A percentile compares a stretch with the other conserved stretches of the same genome.
Conservation (phyloP, 1,140 invertebrate species). For the Bombus polaris region DNA sequence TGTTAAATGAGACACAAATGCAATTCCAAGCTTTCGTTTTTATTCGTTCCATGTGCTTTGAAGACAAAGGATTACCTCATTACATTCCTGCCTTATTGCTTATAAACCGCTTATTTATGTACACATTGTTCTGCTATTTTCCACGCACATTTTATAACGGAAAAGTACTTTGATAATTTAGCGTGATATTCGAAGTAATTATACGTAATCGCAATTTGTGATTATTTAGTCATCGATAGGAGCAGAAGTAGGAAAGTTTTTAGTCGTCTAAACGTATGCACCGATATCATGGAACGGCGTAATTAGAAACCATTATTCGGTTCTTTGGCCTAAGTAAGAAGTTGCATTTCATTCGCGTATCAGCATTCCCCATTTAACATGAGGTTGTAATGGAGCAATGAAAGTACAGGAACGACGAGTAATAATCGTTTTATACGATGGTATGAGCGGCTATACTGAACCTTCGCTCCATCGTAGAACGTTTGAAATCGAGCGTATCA, state of each 20-base stretch:
- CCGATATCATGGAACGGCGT: neutral
- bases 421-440: constrained; percentile 42
- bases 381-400: constrained; percentile 18
- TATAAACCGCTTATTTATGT: neutral
- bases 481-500: constrained; percentile 62
- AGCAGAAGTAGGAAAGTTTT: too few species aligned
- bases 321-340: neutral
- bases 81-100: neutral
- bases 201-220: neutral
- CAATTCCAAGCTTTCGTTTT: neutral
- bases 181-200: neutral
- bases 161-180: neutral
- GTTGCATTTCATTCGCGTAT: neutral
- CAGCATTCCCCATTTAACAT: constrained; percentile 5
- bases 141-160: neutral
- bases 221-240: too few species aligned
- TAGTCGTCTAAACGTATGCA: too few species aligned
- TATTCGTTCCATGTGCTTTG: neutral
- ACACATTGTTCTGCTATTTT: neutral
- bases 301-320: neutral
- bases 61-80: neutral
- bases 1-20: neutral
- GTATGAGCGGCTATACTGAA: neutral
- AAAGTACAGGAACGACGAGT: constrained; percentile 21
- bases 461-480: constrained; percentile 21